Evolutionary conservation across 2,797 vertebrate genomes (phyloP), one percentile per base, ranked within the genome.

Genomic region (Hyperoplus lanceolatus): DNA sequence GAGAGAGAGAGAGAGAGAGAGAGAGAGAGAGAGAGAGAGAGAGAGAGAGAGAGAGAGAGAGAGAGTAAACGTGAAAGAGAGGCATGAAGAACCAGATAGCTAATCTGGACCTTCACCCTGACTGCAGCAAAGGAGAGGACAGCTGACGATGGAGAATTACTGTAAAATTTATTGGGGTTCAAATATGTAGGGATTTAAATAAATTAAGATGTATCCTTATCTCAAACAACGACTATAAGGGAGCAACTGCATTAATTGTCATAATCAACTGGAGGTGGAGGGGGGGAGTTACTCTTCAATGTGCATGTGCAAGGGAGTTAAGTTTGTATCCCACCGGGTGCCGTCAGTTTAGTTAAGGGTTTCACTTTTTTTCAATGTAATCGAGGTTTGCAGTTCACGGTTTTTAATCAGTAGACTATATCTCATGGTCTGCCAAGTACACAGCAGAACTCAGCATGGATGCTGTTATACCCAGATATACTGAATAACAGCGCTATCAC

Each of bases 61-160:
- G 1, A 15, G 57, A 55, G 11, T 10, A 45, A 18, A 53, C 21
- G 15, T 1, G 41, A 6, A 18, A 54, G 39, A 57, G 16, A 11
- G 49, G 41, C 50, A 71, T 60, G 75, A 55, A 80, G 69, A 66
- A 73, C 6, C 63, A 75, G 83, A 86, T 79, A 69, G 41, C 73
- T 83, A 84, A 87, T 85, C 82, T 81, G 46, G 48, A 85, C 78
- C 73, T 80, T 83, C 43, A 85, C 66, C 73, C 48, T 70, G 74
- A 79, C 65, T 75, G 73, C 63, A 63, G 49, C 45, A 71, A 73
- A 84, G 83, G 75, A 48, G 51, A 56, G 66, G 55, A 63, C 18
- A 75, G 67, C 60, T 60, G 50, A 76, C 71, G 75, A 77, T 75
- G 68, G 54, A 73, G 90, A 86, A 79, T 84, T 78, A 29, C 29